Percentiles rank a stretch among this genome's conserved stretches.
Conservation (phyloP, 2,797 vertebrate genomes). For the Luscinia luscinia region DNA sequence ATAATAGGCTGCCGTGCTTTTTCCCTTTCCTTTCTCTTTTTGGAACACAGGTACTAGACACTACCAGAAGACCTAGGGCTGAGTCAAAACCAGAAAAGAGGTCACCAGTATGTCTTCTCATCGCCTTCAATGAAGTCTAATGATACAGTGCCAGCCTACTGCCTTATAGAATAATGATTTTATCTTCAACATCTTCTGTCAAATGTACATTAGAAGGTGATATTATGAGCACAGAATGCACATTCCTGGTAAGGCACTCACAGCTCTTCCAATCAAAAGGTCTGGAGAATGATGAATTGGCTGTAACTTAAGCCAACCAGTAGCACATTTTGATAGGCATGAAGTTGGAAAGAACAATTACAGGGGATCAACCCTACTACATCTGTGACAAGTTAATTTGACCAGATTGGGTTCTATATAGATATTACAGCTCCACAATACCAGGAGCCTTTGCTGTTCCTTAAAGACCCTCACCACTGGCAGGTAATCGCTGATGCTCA, state of each 20-base stretch:
- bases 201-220: not conserved
- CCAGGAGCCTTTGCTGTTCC: not conserved
- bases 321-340: not conserved
- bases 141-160: not conserved
- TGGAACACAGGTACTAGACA: not conserved
- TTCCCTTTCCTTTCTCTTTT: not conserved
- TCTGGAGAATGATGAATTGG: not conserved
- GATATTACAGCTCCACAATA: not conserved
- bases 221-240: not conserved
- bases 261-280: not conserved
- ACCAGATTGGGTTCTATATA: not conserved
- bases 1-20: rapidly evolving
- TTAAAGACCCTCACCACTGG: not conserved
- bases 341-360: not conserved
- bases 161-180: not conserved
- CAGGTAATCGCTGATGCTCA: not conserved
- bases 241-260: not conserved
- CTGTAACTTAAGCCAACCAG: not conserved
- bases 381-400: not conserved
- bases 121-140: not conserved
- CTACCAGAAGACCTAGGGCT: not conserved
- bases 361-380: not conserved
- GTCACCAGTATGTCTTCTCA: not conserved
- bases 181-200: not conserved
- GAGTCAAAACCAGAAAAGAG: not conserved